These are phyloP conservation scores for Hydriomena furcata DNA, from an alignment of 2,888 invertebrate genomes.

Conservation along the genomic window DNA sequence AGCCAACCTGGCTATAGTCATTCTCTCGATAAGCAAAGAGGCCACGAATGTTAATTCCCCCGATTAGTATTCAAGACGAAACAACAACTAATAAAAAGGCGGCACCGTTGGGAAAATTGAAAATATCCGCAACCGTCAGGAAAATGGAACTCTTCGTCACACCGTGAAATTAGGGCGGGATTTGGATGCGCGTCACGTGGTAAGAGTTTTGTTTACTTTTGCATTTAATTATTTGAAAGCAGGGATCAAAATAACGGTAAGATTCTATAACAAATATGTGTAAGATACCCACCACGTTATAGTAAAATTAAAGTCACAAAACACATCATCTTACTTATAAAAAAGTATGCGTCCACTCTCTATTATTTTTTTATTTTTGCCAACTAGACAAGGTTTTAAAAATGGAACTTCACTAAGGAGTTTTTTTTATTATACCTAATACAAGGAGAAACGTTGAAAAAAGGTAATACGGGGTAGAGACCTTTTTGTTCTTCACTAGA, in stretches of 20 bases:
- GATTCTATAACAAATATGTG: background rate
- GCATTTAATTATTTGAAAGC: slow-evolving; percentile 56
- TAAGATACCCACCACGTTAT: too few relatives aligned
- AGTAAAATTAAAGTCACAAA: too few relatives aligned
- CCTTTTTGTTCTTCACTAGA: too few relatives aligned
- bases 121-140: slow-evolving; percentile 80
- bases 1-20: background rate
- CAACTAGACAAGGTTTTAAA: too few relatives aligned
- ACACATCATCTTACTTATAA: too few relatives aligned
- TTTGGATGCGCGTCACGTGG: slow-evolving; percentile 70
- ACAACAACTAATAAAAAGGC: slow-evolving; percentile 81
- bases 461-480: too few relatives aligned
- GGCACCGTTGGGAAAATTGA: slow-evolving; percentile 78
- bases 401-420: too few relatives aligned
- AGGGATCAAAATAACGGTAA: background rate
- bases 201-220: slow-evolving; percentile 73
- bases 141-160: slow-evolving; percentile 78
- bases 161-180: slow-evolving; percentile 73
- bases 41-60: slow-evolving; percentile 70
- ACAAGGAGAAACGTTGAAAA: too few relatives aligned
- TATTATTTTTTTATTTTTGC: too few relatives aligned
- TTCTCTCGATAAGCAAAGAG: slow-evolving; percentile 50
- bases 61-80: slow-evolving; percentile 77
- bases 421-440: too few relatives aligned
- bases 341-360: too few relatives aligned